phyloP scores from a whole-genome alignment of 1,140 invertebrate genomes.

The Aleiodes sp. region DNA sequence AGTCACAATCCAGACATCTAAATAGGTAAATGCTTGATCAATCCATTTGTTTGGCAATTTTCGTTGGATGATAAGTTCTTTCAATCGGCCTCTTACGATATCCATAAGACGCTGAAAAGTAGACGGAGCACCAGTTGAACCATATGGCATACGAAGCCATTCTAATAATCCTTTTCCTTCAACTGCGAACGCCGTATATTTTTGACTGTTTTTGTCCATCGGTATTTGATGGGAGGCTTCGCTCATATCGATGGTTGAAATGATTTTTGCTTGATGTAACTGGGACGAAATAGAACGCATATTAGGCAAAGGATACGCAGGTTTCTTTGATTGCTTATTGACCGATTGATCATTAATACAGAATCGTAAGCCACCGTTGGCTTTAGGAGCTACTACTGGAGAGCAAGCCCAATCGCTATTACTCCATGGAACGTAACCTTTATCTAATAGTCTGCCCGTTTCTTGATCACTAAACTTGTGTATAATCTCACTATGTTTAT shows the following conservation, averaged over 20 bases:
- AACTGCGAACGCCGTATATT: too few relatives aligned
- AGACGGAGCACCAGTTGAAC: too few relatives aligned
- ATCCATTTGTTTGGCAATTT: conserved; percentile 22
- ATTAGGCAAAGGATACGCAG: conserved; percentile 25
- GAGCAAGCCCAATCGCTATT: conserved; percentile 28
- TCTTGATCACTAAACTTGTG: conserved; percentile 29
- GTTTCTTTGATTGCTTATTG: too few relatives aligned
- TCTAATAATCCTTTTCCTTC: too few relatives aligned
- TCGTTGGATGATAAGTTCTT: conserved; percentile 13
- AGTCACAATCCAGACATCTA: conserved; percentile 23
- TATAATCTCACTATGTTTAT: conserved; percentile 23
- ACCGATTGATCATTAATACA: too few relatives aligned
- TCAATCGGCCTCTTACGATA: conserved; percentile 5
- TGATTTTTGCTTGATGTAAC: too few relatives aligned
- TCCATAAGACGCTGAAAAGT: conserved; percentile 30
- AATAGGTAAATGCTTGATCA: too few relatives aligned
- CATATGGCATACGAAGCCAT: too few relatives aligned
- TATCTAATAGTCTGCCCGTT: conserved; percentile 27
- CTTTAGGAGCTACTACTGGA: conserved; percentile 19
- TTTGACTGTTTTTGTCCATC: too few relatives aligned
- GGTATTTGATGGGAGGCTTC: too few relatives aligned
- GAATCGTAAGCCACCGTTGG: too few relatives aligned
- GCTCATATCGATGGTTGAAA: too few relatives aligned
- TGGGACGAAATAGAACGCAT: conserved; percentile 34
- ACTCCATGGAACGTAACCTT: conserved; percentile 27